These are phyloP conservation scores for Hyla sarda DNA, from an alignment of 2,113 vertebrate species.

Conservation along the genomic window DNA sequence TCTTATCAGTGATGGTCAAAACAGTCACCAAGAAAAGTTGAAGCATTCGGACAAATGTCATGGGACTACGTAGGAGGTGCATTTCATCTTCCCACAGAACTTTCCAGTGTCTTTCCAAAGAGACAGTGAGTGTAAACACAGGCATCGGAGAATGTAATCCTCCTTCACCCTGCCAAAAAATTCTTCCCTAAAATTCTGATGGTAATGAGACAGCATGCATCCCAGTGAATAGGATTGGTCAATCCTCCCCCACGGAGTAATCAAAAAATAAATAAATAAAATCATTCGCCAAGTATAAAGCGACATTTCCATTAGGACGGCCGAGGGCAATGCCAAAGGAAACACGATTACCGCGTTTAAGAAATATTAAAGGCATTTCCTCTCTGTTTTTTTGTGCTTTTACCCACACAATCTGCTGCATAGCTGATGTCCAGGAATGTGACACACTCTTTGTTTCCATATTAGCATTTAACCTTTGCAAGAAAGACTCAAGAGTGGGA, in stretches of 20 bases:
- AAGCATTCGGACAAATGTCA: slow-evolving; percentile 27
- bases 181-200: slow-evolving; percentile 30
- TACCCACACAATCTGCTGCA: slow-evolving; percentile 64
- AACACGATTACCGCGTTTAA: slow-evolving; percentile 67
- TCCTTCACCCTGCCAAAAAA: slow-evolving; percentile 37
- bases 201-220: slow-evolving; percentile 28
- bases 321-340: slow-evolving; percentile 64
- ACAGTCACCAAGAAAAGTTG: not conserved
- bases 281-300: slow-evolving; percentile 59
- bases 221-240: slow-evolving; percentile 3
- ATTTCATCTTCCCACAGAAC: slow-evolving; percentile 43
- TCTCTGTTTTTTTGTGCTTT: slow-evolving; percentile 62
- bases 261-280: slow-evolving; percentile 42
- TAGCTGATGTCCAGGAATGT: slow-evolving; percentile 63
- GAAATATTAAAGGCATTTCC: slow-evolving; percentile 72
- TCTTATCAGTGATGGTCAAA: slow-evolving; percentile 9
- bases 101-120: slow-evolving; percentile 31
- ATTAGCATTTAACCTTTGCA: slow-evolving; percentile 60
- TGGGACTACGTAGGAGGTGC: slow-evolving; percentile 39
- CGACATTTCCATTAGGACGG: slow-evolving; percentile 63
- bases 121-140: slow-evolving; percentile 35
- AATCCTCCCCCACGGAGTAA: slow-evolving; percentile 42
- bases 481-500: slow-evolving; percentile 39
- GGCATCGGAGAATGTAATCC: slow-evolving; percentile 20
- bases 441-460: slow-evolving; percentile 64